Base-by-base conservation (phyloP, 2,797 vertebrate genomes). In the Sebastes cheni region DNA sequence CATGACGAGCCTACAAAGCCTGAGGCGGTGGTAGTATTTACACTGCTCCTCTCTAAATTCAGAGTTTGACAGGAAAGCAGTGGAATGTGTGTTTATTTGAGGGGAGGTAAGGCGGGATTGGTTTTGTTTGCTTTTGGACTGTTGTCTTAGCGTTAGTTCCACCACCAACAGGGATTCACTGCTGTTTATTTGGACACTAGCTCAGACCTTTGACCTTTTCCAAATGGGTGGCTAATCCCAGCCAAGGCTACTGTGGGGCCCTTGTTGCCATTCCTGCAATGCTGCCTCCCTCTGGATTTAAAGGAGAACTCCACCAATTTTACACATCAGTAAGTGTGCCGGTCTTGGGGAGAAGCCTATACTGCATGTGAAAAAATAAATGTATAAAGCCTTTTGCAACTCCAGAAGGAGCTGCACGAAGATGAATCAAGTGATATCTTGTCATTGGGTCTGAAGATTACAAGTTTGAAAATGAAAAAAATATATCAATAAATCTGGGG, bases 161-260 rank as follows among this genome's bases (percentile, higher is more conserved):
- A 86, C 87, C 85, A 82, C 89, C 92, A 75, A 88, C 87, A 78
- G 81, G 77, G 86, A 93, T 87, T 80, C 84, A 73, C 85, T 83
- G 50, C 85, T 92, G 93, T 95, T 96, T 95, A 93, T 96, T 95
- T 95, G 92, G 90, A 95, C 87, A 92, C 90, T 50, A 68, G 81
- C 86, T 86, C 78, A 69, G 87, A 95, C 90, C 91, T 92, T 76
- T 92, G 92, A 90, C 93, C 93, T 84, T 27, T 27, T 88, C 79
- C 85, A 91, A 92, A 93, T 93, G 88, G 88, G 91, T 86, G 91
- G 86, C 61, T 92, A 91, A 95, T 92, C 89, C 87, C 42, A 72
- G 59, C 82, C 59, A 36, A 42, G 81, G 91, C 91, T 95, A 93
- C 93, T 85, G 92, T 91, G 82, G 82, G 74, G 66, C 71, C 71